A percentile compares a stretch with the other conserved stretches of the same genome.
Conservation (phyloP, 2,113 vertebrate genomes). For the Seriola quinqueradiata region DNA sequence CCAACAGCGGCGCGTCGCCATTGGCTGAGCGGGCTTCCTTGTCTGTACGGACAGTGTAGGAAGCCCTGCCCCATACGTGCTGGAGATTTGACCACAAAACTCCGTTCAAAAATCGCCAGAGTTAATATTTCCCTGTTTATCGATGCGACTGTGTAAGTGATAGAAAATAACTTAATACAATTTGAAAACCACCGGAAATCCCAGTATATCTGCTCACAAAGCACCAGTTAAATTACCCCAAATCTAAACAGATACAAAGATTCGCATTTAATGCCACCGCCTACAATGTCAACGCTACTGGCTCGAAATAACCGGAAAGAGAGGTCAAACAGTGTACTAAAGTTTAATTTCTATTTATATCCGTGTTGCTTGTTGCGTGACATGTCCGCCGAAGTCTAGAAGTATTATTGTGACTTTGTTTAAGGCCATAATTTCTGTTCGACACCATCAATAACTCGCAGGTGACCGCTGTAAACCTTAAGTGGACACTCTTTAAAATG, state of each 20-base stretch:
- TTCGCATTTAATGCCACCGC: accelerated
- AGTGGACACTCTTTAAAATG: background rate
- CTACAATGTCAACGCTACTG: background rate
- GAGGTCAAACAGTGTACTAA: background rate
- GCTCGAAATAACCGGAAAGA: slow-evolving; percentile 2
- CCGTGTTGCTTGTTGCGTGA: background rate
- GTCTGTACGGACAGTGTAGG: slow-evolving; percentile 12
- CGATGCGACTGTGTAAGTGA: background rate
- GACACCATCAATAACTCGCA: accelerated
- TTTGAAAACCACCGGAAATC: accelerated
- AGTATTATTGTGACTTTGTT: accelerated
- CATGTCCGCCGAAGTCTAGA: slow-evolving; percentile 6
- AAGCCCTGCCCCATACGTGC: slow-evolving; percentile 68
- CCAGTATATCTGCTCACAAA: accelerated
- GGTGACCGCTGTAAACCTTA: background rate
- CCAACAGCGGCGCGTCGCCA: slow-evolving; percentile 36
- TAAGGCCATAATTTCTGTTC: accelerated
- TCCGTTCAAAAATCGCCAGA: slow-evolving; percentile 8
- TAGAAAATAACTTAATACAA: accelerated
- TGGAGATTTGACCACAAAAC: slow-evolving; percentile 21
- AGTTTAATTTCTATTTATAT: background rate
- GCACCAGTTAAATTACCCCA: background rate
- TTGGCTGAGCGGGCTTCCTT: slow-evolving; percentile 75
- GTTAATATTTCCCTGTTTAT: background rate
- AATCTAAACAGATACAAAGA: accelerated